Evolutionary conservation across 2,113 vertebrate genomes (phyloP).

Genomic region (Saccopteryx leptura): DNA sequence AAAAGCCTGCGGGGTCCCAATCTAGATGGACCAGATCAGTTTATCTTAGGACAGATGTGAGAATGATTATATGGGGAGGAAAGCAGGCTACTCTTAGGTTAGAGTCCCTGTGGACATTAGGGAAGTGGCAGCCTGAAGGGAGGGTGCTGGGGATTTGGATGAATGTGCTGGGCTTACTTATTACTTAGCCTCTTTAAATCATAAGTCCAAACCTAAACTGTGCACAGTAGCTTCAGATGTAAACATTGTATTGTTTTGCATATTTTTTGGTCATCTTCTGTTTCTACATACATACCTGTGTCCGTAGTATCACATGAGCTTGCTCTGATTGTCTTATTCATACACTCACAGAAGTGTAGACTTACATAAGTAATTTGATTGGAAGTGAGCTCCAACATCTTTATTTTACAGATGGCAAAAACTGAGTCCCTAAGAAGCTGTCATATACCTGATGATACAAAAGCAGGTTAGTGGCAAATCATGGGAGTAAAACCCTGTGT

Average conservation of each 20-base stretch:
- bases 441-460: conserved; percentile 3
- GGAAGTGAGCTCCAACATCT: conserved; percentile 36
- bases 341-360: conserved; percentile 7
- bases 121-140: not conserved
- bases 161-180: not conserved
- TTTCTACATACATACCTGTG: not conserved
- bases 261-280: conserved; percentile 40
- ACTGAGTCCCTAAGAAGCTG: conserved; percentile 15
- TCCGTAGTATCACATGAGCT: not conserved
- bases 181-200: not conserved
- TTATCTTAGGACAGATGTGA: not conserved
- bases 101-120: not conserved
- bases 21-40: not conserved
- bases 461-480: conserved; percentile 26
- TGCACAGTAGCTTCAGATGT: conserved; percentile 18
- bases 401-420: conserved; percentile 60
- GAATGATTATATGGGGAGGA: not conserved
- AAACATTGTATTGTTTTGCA: not conserved
- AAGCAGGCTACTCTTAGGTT: not conserved
- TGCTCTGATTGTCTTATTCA: conserved; percentile 39
- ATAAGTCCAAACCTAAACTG: not conserved
- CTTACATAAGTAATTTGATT: not conserved
- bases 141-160: not conserved
- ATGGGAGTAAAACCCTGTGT: not conserved
- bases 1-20: not conserved